phyloP scores from a whole-genome alignment of 2,113 vertebrate species.

The Oreotragus oreotragus region DNA sequence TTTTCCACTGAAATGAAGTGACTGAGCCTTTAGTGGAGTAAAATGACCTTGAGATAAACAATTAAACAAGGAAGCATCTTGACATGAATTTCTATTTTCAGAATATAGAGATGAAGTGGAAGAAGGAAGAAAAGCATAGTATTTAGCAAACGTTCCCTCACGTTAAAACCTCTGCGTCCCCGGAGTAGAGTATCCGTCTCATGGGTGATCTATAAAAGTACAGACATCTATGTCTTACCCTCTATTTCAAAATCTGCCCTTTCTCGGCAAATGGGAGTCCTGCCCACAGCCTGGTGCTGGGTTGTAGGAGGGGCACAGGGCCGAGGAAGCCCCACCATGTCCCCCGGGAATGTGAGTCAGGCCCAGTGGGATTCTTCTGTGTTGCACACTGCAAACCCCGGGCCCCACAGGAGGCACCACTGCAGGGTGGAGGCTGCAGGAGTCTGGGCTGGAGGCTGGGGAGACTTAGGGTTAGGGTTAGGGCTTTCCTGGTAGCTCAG shows the following conservation, averaged over 20 bases:
- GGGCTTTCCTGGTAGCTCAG: neutral
- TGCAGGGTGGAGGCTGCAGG: neutral
- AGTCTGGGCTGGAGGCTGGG: neutral
- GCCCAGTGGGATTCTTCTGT: neutral
- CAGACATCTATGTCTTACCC: neutral
- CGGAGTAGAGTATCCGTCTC: fast-evolving
- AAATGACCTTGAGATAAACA: neutral
- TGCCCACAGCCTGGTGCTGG: neutral
- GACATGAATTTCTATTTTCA: neutral
- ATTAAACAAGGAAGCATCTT: neutral
- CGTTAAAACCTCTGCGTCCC: neutral
- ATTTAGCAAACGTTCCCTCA: neutral
- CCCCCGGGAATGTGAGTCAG: neutral
- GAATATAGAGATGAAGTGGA: neutral
- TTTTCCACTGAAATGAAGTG: neutral
- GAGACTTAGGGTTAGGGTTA: neutral
- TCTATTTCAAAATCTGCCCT: neutral
- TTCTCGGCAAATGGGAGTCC: neutral
- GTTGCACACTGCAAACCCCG: neutral
- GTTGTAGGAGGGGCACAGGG: neutral
- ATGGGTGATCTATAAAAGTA: neutral
- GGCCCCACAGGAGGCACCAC: neutral
- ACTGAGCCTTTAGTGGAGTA: neutral
- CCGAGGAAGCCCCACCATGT: neutral
- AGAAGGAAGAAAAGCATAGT: neutral